Evolutionary conservation across 2,797 vertebrate species (phyloP).

Genomic region (Urophycis tenuis): DNA sequence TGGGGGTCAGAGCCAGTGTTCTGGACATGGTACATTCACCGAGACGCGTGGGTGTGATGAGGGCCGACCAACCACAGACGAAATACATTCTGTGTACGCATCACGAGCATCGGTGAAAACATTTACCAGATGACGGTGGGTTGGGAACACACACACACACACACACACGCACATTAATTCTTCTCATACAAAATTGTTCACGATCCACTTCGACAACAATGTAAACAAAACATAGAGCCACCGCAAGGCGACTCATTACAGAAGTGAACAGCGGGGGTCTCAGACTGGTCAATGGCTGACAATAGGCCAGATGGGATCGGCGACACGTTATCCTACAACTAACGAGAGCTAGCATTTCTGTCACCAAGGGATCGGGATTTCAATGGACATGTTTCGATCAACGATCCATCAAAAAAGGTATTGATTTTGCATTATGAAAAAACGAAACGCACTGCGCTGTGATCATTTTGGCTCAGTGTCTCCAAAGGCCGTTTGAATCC

Average conservation of each 20-base stretch:
- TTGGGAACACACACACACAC: neutral
- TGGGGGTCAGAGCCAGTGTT: neutral
- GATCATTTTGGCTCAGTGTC: neutral
- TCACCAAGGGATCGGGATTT: neutral
- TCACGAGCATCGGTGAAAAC: neutral
- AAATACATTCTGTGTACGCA: constrained; percentile 39
- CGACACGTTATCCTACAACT: neutral
- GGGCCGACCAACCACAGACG: neutral
- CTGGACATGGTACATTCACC: constrained; percentile 36
- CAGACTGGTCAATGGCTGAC: neutral
- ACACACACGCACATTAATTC: neutral
- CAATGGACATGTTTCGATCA: neutral
- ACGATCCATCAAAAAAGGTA: neutral
- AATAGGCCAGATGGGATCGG: neutral
- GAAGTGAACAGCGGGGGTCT: neutral
- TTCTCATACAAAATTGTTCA: neutral
- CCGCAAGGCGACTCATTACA: neutral
- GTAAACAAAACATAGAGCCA: neutral
- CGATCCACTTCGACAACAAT: neutral
- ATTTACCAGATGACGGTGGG: neutral
- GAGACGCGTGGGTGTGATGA: constrained; percentile 8
- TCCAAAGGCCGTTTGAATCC: neutral
- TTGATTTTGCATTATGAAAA: neutral
- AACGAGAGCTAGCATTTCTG: neutral
- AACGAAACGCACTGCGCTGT: neutral